Base-by-base conservation (phyloP, 2,797 vertebrate genomes). In the Trichosurus vulpecula region DNA sequence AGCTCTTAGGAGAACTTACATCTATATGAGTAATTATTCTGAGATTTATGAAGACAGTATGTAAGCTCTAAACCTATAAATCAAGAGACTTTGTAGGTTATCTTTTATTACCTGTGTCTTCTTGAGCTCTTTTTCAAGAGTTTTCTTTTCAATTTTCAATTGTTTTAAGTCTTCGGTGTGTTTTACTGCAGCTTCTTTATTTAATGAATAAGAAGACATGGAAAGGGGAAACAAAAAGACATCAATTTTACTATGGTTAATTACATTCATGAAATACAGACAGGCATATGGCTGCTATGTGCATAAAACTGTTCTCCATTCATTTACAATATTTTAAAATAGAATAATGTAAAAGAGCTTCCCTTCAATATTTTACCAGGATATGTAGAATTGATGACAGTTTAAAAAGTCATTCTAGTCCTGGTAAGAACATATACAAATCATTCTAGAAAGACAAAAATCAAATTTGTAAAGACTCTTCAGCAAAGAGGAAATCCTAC, bases 101-200 rank as follows among this genome's bases (percentile, higher is more conserved):
- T 0, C 27, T 94, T 93, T 55, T 74, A 91, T 97, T 98, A 99
- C 99, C 98, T 99, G 99, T 53, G 99, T 98, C 98, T 99, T 98
- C 96, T 99, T 99, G 61, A 99, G 98, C 95, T 99, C 98, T 25
- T 99, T 99, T 97, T 99, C 99, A 91, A 99, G 98, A 35, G 97
- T 96, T 41, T 99, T 99, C 97, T 99, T 99, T 97, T 99, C 99
- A 92, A 97, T 98, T 97, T 98, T 99, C 94, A 99, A 97, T 92
- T 98, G 98, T 90, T 98, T 98, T 96, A 99, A 99, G 97, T 99
- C 99, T 94, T 99, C 98, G 1, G 95, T 98, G 95, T 99, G 99
- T 92, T 98, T 99, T 97, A 98, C 98, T 74, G 98, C 98, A 93
- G 98, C 98, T 94, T 99, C 99, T 99, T 98, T 61, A 97, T 97